Conservation (phyloP, 2,888 invertebrate species). For the Zonitis immaculata region DNA sequence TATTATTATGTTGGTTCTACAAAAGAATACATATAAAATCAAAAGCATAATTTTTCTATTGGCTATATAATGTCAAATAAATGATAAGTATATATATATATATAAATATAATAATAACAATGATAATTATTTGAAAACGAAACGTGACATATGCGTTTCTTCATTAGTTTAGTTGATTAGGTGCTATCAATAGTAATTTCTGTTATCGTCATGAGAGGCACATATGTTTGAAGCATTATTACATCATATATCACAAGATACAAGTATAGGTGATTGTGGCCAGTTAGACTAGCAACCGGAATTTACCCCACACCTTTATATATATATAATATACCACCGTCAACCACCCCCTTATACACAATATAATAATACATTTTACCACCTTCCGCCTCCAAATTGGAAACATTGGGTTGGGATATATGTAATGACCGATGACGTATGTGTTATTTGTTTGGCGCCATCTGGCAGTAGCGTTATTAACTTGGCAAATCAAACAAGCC, state of each 20-base stretch:
- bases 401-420: constrained; percentile 29
- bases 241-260: constrained; percentile 50
- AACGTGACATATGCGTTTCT: constrained; percentile 47
- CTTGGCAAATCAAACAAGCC: constrained; percentile 53
- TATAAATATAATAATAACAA: constrained; percentile 5
- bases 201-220: constrained; percentile 47
- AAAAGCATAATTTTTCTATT: neutral
- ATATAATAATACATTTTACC: constrained; percentile 8
- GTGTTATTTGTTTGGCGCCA: constrained; percentile 52
- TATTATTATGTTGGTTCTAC: neutral
- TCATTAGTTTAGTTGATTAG: constrained; percentile 49
- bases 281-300: constrained; percentile 35
- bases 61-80: neutral
- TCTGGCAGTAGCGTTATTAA: constrained; percentile 52
- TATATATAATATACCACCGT: constrained; percentile 1
- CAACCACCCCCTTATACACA: constrained; percentile 1
- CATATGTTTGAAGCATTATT: constrained; percentile 50
- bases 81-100: neutral
- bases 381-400: constrained; percentile 14
- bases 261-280: constrained; percentile 49
- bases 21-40: neutral
- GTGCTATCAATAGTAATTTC: constrained; percentile 48
- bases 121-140: constrained; percentile 32
- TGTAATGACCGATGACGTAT: constrained; percentile 50
- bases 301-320: constrained; percentile 8